Conservation (phyloP, 2,888 invertebrate genomes). For the Criorhina ranunculi region DNA sequence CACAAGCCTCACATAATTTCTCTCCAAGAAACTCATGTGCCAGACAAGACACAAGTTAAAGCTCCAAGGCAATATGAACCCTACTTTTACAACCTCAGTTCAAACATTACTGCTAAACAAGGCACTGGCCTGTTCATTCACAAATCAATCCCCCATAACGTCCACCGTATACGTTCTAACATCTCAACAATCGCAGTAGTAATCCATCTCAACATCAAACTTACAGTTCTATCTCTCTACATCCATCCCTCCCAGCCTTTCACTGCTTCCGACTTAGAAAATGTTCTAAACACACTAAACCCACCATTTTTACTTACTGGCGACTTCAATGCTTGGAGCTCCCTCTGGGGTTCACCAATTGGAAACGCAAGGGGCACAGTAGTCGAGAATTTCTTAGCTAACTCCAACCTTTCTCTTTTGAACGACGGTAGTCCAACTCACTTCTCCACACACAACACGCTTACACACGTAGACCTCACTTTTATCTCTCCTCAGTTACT, state of each 20-base stretch:
- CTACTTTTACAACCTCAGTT: conserved; percentile 1
- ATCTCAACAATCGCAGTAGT: conserved; percentile 31
- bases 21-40: too few relatives aligned
- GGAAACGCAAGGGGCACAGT: conserved; percentile 31
- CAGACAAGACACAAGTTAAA: too few relatives aligned
- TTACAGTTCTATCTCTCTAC: conserved; percentile 15
- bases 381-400: conserved; percentile 30
- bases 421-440: conserved; percentile 61
- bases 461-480: conserved; percentile 56
- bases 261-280: not conserved
- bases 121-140: not conserved
- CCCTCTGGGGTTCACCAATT: conserved; percentile 42
- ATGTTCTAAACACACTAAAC: not conserved
- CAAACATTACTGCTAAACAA: conserved; percentile 7
- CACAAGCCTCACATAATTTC: not conserved
- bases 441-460: conserved; percentile 49
- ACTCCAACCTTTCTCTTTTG: conserved; percentile 36
- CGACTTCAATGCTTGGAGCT: conserved; percentile 60
- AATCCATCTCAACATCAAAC: conserved; percentile 24
- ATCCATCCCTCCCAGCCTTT: conserved; percentile 31
- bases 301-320: conserved; percentile 25
- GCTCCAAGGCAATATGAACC: not conserved
- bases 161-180: conserved; percentile 4
- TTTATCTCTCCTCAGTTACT: conserved; percentile 43
- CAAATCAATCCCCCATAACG: conserved; percentile 22